Percentiles rank a stretch among this genome's conserved stretches.
phyloP scores from a whole-genome alignment of 1,140 invertebrate genomes.

The Proctacanthus coquilletti region DNA sequence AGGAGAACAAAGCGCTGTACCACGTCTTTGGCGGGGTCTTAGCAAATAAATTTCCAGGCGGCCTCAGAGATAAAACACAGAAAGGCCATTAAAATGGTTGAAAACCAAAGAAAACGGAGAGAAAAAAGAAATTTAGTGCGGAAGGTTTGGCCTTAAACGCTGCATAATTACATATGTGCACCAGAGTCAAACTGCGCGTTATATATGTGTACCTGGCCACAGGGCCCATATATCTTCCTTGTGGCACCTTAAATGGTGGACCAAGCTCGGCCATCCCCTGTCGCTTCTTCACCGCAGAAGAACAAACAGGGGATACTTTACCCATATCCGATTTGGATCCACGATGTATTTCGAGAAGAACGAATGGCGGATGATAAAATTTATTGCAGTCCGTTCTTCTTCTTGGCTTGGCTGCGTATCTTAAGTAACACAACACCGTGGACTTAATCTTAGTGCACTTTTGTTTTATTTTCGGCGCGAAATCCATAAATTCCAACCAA shows the following conservation, averaged over 20 bases:
- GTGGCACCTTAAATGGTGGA: neutral
- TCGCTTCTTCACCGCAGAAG: too few species aligned
- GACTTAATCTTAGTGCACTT: too few species aligned
- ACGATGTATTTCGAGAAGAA: neutral
- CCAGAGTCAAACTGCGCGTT: too few species aligned
- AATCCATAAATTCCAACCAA: too few species aligned
- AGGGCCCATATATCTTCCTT: neutral
- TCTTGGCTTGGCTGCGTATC: neutral
- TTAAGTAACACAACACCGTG: too few species aligned
- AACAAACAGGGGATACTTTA: too few species aligned
- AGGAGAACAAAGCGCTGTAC: too few species aligned
- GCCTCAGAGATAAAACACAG: neutral
- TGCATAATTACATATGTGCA: neutral
- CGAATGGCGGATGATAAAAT: neutral
- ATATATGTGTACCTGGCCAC: neutral
- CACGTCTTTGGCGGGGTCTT: too few species aligned
- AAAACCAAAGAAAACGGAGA: neutral
- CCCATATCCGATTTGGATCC: too few species aligned
- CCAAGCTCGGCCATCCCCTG: too few species aligned
- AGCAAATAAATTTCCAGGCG: neutral
- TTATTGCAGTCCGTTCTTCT: neutral
- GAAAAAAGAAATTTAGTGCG: neutral
- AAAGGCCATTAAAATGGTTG: slow-evolving; percentile 1
- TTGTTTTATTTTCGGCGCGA: too few species aligned
- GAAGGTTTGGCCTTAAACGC: neutral